Base-by-base conservation (phyloP, 2,113 vertebrate genomes). In the Chrysochloris asiatica region DNA sequence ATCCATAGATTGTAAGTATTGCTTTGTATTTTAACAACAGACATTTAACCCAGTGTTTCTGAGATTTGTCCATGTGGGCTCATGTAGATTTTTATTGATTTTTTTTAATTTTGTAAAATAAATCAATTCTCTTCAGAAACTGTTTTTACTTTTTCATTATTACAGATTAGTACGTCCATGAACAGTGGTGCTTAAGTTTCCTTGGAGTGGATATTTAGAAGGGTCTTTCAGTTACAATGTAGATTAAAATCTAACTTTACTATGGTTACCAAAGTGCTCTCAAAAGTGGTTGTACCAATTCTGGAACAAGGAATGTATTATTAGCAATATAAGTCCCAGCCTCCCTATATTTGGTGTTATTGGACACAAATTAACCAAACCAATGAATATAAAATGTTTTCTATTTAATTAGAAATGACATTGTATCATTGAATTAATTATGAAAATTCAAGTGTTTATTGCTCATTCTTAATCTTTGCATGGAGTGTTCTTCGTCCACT, bases 41-140 rank as follows among this genome's bases (percentile, higher is more conserved):
- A 48, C 59, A 79, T 67, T 38, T 28, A 61, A n/a, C 38, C 72
- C 33, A 6, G 8, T 78, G 38, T 83, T 78, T 81, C 75, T 86
- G 72, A 86, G 77, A 86, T 65, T 83, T 81, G 43, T 50, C 65
- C 17, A 26, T 48, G 30, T 72, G 63, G 43, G 54, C 48, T 79
- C 38, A 85, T 85, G 36, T 54, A 88, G 54, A 47, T 88, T 85
- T 54, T 94, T 90, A n/a, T 85, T 85, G 54, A 4, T 69, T 92
- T 77, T 89, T 52, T 85, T 82, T 65, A 43, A 19, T 52, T 69
- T 78, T 67, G 26, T 83, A 76, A 75, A 90, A 93, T 92, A 96
- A 95, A 93, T 30, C 52, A 8, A 17, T 56, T 73, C 54, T 76
- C 87, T 73, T 90, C 16, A 83, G 72, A 75, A 14, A 52, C 2